Conservation (phyloP, 2,888 invertebrate species). For the Tiliacea aurago region DNA sequence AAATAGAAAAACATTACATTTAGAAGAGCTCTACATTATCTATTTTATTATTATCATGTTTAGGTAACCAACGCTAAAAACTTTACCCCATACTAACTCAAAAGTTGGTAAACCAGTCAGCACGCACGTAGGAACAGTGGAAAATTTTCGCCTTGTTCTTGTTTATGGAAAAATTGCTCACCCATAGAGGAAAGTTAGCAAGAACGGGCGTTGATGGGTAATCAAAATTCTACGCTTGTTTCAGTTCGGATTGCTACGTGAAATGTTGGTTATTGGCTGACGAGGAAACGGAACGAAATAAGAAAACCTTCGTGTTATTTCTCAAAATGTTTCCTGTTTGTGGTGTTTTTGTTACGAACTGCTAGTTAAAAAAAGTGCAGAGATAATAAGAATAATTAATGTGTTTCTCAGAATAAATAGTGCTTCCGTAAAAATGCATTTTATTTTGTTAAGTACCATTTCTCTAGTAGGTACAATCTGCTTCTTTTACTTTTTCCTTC, state of each 20-base stretch:
- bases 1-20: neutral
- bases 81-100: neutral
- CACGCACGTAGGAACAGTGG: neutral
- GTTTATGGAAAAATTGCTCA: slow-evolving; percentile 39
- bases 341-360: neutral
- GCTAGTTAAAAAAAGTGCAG: neutral
- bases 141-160: slow-evolving; percentile 20
- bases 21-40: neutral
- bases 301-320: slow-evolving; percentile 31
- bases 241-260: slow-evolving; percentile 51
- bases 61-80: slow-evolving; percentile 2
- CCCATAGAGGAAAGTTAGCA: slow-evolving; percentile 34
- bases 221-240: slow-evolving; percentile 63
- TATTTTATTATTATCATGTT: neutral
- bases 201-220: slow-evolving; percentile 33
- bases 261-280: slow-evolving; percentile 35
- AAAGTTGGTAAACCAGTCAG: neutral
- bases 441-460: neutral
- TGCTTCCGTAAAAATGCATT: neutral
- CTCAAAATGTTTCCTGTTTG: slow-evolving; percentile 9
- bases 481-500: neutral
- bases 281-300: slow-evolving; percentile 42
- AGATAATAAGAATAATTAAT: slow-evolving; percentile 1
- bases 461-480: neutral
- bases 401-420: neutral